Evolutionary conservation across 1,140 invertebrate species (phyloP), one percentile per base, ranked within the genome.

Genomic region (Drosophila aff.): DNA sequence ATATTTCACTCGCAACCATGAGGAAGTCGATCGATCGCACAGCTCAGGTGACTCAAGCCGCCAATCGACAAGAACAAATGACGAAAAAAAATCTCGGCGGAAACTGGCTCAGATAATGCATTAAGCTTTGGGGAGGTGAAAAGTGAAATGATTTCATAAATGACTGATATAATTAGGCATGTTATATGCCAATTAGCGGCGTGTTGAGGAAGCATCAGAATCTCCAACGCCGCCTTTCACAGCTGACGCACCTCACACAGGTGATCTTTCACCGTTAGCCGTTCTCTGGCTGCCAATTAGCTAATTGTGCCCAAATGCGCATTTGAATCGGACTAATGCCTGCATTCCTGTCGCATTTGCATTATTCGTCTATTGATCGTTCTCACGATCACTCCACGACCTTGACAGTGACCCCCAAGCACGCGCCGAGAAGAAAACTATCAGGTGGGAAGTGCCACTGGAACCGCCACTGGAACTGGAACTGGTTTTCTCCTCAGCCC

Each of bases 231-330:
- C 74, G 81, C 61, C 68, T 69, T 77, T 76, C 63, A 69, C 76
- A 68, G 49, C 72, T 81, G 81, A 87, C 83, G 77, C 76, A 89
- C 36, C 53, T 57, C 36, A 57, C 36, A 40, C 53, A 23, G 53
- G 53, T 13, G 53, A 57, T 78, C 76, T 52, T 74, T 33, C 50
- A 81, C 84, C 78, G 83, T 84, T 89, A 84, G 59, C 59, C 38
- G 65, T 16, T 36, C 40, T 62, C 53, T 26, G 36, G 28, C 53
- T 33, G 63, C 60, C 82, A 84, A 84, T 85, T 85, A 81, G 41
- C 84, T 87, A 87, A 87, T 87, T 90, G 85, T 90, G 85, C 85
- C 81, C 85, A 90, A 90, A 87, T 77, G 67, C 60, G 83, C 79
- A 82, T 74, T 76, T 44, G 63, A 80, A 87, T 87, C 76, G 79